These are phyloP conservation scores for Torymus tubicola DNA, from an alignment of 2,888 invertebrate species.

Conservation along the genomic window DNA sequence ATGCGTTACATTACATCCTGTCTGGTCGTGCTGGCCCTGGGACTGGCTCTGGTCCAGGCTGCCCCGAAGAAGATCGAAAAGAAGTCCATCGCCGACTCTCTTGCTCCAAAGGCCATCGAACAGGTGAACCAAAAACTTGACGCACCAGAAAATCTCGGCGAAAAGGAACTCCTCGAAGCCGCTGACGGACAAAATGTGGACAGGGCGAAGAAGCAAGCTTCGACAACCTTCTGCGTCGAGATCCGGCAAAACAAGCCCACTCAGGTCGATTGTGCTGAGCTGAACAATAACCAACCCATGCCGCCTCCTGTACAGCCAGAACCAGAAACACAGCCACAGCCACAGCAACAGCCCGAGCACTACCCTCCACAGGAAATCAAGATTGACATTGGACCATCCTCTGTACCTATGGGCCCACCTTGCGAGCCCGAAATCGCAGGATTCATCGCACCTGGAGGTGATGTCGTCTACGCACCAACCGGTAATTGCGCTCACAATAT, in stretches of 20 bases:
- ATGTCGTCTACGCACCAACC: conserved; percentile 43
- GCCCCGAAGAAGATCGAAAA: conserved; percentile 46
- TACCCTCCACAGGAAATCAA: conserved; percentile 5
- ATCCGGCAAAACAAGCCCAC: conserved; percentile 48
- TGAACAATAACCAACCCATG: not conserved
- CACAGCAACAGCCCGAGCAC: conserved; percentile 3
- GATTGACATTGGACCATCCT: not conserved
- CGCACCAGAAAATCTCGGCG: conserved; percentile 12
- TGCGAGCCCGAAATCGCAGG: conserved; percentile 49
- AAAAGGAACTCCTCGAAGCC: conserved; percentile 28
- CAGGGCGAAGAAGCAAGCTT: conserved; percentile 53
- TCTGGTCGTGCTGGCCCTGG: not conserved
- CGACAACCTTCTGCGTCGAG: conserved; percentile 55
- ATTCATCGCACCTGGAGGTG: conserved; percentile 11
- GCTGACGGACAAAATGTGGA: conserved; percentile 25
- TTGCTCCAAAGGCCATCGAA: conserved; percentile 15
- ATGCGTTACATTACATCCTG: not conserved
- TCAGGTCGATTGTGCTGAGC: conserved; percentile 52
- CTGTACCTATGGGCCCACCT: not conserved
- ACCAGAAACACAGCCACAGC: not conserved
- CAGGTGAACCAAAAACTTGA: conserved; percentile 42
- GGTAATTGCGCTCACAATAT: conserved; percentile 42
- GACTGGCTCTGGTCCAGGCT: conserved; percentile 26
- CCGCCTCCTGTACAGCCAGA: not conserved
- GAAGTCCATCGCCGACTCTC: conserved; percentile 37